These are phyloP conservation scores for Lytechinus variegatus DNA, from an alignment of 35 echinoderm and acorn worm species.

Conservation along the genomic window DNA sequence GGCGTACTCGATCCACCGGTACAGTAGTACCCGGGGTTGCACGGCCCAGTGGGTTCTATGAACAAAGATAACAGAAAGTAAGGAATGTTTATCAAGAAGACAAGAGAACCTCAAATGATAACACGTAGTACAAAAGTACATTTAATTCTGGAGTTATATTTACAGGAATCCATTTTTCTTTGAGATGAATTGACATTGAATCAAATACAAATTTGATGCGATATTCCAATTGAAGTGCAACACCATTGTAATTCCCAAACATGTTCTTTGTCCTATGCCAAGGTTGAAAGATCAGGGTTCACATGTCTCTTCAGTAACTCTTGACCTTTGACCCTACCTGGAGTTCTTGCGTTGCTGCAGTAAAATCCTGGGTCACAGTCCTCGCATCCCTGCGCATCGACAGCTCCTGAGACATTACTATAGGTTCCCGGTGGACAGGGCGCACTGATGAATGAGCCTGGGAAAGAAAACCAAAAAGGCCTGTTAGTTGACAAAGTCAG, in stretches of 20 bases:
- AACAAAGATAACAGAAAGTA: not conserved
- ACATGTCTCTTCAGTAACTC: not conserved
- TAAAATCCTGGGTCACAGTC: slow-evolving; percentile 96
- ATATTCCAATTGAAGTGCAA: too few relatives aligned
- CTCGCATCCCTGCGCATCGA: slow-evolving; percentile 83
- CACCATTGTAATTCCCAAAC: too few relatives aligned
- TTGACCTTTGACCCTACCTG: slow-evolving; percentile 64
- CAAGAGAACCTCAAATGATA: too few relatives aligned
- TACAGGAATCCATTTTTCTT: too few relatives aligned
- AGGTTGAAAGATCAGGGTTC: not conserved
- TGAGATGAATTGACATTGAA: too few relatives aligned
- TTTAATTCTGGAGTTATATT: too few relatives aligned
- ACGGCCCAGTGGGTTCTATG: slow-evolving; percentile 84
- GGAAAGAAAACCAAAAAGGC: not conserved
- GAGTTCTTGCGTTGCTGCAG: slow-evolving; percentile 99
- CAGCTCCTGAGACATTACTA: slow-evolving; percentile 90
- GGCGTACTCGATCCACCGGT: slow-evolving; percentile 80
- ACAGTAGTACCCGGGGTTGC: slow-evolving; percentile 92
- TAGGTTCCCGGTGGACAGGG: slow-evolving; percentile 95
- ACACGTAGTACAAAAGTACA: too few relatives aligned
- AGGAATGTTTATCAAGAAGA: too few relatives aligned
- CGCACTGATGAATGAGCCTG: slow-evolving; percentile 87
- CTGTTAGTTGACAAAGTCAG: too few relatives aligned
- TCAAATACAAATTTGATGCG: too few relatives aligned
- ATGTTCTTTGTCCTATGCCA: too few relatives aligned